phyloP scores from a whole-genome alignment of 2,888 invertebrate genomes.

The Phortica okadai region DNA sequence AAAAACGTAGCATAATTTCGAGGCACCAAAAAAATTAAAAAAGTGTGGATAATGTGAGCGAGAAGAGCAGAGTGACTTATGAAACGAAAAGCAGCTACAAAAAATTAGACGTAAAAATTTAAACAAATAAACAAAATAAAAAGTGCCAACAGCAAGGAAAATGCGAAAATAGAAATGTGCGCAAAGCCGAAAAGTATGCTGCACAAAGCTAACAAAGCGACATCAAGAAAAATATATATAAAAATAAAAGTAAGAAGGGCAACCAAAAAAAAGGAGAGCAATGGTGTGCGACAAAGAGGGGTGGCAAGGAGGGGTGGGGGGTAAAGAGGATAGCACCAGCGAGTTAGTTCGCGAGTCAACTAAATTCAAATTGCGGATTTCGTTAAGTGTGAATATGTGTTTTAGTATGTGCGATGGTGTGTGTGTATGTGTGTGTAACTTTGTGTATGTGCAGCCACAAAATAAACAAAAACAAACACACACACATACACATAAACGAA shows the following conservation, averaged over 20 bases:
- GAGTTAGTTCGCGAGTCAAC: slow-evolving; percentile 4
- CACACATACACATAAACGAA: neutral
- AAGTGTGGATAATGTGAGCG: slow-evolving; percentile 16
- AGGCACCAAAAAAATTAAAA: neutral
- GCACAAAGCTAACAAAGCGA: slow-evolving; percentile 21
- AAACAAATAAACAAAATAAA: slow-evolving; percentile 64
- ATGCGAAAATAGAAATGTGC: slow-evolving; percentile 53
- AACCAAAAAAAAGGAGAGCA: slow-evolving; percentile 40
- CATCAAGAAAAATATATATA: no score
- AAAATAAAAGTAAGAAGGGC: slow-evolving; percentile 44
- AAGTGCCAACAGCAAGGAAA: slow-evolving; percentile 47
- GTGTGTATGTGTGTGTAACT: neutral
- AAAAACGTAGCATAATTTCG: slow-evolving; percentile 46
- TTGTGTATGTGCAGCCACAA: neutral
- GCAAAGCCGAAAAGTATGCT: slow-evolving; percentile 13
- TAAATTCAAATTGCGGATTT: slow-evolving; percentile 16
- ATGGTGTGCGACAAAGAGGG: neutral
- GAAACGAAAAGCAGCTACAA: slow-evolving; percentile 41
- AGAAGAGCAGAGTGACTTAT: slow-evolving; percentile 3
- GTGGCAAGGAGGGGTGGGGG: slow-evolving; percentile 26
- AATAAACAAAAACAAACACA: neutral
- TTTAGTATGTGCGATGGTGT: neutral
- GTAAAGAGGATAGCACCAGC: neutral
- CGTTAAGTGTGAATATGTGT: neutral
- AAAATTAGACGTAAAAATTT: slow-evolving; percentile 58